Evolutionary conservation across 2,797 vertebrate species (phyloP).

Genomic region (Numenius phaeopus): DNA sequence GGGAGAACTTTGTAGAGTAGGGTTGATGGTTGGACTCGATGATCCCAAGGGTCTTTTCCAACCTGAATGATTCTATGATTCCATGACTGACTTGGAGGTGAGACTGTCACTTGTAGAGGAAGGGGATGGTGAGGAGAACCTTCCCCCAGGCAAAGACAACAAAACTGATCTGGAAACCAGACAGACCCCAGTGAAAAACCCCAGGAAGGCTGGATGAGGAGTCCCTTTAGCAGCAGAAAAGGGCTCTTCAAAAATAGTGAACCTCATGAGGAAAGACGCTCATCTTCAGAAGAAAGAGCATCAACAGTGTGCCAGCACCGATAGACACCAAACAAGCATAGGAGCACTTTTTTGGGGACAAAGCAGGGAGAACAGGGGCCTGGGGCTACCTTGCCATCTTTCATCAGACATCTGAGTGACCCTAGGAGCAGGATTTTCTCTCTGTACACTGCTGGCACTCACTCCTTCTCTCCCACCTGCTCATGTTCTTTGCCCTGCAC

Average conservation of each 20-base stretch:
- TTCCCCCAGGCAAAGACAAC: not conserved
- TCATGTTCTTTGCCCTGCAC: not conserved
- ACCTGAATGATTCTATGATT: no score
- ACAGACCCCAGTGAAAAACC: not conserved
- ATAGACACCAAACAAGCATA: not conserved
- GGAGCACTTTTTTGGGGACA: not conserved
- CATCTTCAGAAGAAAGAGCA: not conserved
- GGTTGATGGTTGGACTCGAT: no score
- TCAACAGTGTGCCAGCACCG: not conserved
- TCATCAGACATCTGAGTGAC: not conserved
- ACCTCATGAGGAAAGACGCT: fast-evolving
- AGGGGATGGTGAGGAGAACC: fast-evolving
- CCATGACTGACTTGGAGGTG: not conserved
- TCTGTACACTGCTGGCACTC: not conserved
- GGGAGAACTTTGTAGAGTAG: no score
- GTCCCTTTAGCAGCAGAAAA: not conserved
- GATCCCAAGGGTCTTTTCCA: no score
- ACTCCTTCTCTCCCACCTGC: not conserved
- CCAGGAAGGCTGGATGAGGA: not conserved
- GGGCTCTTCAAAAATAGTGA: fast-evolving
- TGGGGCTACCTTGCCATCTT: not conserved
- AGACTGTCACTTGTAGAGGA: fast-evolving
- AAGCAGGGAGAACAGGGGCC: not conserved
- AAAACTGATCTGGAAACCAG: not conserved
- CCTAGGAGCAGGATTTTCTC: not conserved